Evolutionary conservation across 2,888 invertebrate species (phyloP), one percentile per base, ranked within the genome.

Genomic region (Eupithecia inturbata): DNA sequence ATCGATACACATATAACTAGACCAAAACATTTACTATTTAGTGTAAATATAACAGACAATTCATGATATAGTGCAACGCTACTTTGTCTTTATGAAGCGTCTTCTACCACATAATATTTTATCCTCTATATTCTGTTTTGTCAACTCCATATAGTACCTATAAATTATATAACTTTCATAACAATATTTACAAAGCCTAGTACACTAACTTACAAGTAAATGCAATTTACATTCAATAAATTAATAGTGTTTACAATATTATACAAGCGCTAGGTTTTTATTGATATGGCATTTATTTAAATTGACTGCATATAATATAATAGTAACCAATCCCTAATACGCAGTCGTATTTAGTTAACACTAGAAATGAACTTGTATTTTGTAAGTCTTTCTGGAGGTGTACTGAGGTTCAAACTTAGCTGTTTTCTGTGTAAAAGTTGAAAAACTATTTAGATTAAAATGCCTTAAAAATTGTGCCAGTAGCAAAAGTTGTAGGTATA

Each of bases 171-270:
- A 94, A 94, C 94, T 90, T 62, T 93, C 92, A 88, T 94, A 94
- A 94, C 94, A 94, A 94, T 94, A 94, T 94, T 92, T 94, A 94
- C 94, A 94, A 94, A 94, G 94, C 94, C 93, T 94, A 94, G 88
- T 81, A 81, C 88, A 87, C 93, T 94, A 94, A 90, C 94, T 94
- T 94, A 94, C 91, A 86, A 86, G 86, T 93, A 92, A 92, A 92
- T 92, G 93, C 92, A 93, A 94, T 94, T 89, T 94, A 94, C 94
- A 94, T 90, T 87, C 85, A 94, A 94, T 94, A 93, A 94, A 94
- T 93, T 92, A 92, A 90, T 91, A 89, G 89, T 92, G 93, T 92
- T 91, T 93, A 94, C 91, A 94, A 89, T 92, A 93, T 92, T 84
- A 90, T 93, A 94, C 94, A 94, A 94, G 94, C 94, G 89, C 88